Conservation (phyloP, 2,113 vertebrate species). For the Chascanopsetta lugubris region DNA sequence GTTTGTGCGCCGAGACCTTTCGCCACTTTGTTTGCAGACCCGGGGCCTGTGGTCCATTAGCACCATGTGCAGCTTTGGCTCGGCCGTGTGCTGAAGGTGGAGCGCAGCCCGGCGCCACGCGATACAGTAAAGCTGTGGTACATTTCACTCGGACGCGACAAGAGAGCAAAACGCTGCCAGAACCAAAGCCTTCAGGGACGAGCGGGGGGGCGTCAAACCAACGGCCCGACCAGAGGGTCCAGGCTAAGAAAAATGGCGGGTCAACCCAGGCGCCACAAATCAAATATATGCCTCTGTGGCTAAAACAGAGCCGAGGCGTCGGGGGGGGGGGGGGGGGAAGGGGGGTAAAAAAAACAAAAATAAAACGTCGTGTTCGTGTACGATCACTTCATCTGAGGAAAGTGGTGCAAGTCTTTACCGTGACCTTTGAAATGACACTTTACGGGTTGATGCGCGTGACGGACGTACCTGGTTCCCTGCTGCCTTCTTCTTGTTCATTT, state of each 20-base stretch:
- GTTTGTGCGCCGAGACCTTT: neutral
- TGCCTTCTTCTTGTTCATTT: constrained; percentile 96
- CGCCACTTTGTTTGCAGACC: constrained; percentile 10
- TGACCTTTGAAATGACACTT: neutral
- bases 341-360: no score
- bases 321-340: no score
- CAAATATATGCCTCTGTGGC: constrained; percentile 27
- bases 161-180: constrained; percentile 45
- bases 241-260: no score
- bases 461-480: constrained; percentile 93
- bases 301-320: no score
- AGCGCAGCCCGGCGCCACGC: constrained; percentile 31
- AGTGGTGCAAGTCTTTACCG: neutral
- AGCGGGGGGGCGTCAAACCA: no score
- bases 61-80: constrained; percentile 2
- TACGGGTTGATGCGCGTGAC: neutral
- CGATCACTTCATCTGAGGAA: neutral
- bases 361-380: constrained; percentile 22
- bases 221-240: no score
- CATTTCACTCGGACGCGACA: constrained; percentile 44
- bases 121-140: constrained; percentile 37
- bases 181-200: constrained; percentile 35
- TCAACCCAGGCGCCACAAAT: constrained; percentile 24
- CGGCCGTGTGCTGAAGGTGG: constrained; percentile 28
- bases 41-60: constrained; percentile 53